Evolutionary conservation across 2,797 vertebrate genomes (phyloP).

Genomic region (Hypotaenidia philippensis): DNA sequence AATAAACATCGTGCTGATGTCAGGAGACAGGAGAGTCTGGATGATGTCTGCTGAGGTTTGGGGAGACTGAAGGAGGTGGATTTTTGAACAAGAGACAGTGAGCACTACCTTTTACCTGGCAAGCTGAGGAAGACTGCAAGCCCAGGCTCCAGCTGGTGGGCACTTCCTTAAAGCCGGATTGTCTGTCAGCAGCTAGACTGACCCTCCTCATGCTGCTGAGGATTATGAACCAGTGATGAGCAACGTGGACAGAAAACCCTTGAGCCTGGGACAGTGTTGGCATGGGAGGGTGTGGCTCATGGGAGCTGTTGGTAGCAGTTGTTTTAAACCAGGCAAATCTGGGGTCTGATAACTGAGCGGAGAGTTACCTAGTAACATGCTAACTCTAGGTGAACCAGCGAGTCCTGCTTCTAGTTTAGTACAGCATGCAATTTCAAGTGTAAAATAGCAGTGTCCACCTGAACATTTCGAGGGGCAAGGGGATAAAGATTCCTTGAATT

Average conservation of each 20-base stretch:
- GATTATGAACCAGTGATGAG: rapidly evolving
- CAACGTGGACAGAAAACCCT: neutral
- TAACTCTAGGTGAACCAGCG: neutral
- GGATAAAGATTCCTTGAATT: neutral
- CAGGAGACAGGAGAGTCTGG: neutral
- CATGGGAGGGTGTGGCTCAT: rapidly evolving
- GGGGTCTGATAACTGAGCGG: neutral
- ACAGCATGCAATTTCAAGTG: neutral
- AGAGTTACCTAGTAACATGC: rapidly evolving
- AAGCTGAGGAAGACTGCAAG: neutral
- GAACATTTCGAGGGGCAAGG: neutral
- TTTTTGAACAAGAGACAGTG: neutral
- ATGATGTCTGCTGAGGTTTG: neutral
- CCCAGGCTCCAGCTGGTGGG: too few relatives aligned
- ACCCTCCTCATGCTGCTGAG: neutral
- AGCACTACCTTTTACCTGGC: neutral
- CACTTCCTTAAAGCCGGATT: rapidly evolving
- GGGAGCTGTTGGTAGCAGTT: neutral
- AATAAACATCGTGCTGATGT: neutral
- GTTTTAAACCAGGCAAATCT: neutral
- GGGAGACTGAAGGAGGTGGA: neutral
- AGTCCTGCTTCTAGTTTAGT: neutral
- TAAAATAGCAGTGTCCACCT: neutral
- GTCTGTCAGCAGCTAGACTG: too few relatives aligned
- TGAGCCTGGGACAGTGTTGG: neutral